Evolutionary conservation across 2,113 vertebrate genomes (phyloP).

Genomic region (Rhombomys opimus): DNA sequence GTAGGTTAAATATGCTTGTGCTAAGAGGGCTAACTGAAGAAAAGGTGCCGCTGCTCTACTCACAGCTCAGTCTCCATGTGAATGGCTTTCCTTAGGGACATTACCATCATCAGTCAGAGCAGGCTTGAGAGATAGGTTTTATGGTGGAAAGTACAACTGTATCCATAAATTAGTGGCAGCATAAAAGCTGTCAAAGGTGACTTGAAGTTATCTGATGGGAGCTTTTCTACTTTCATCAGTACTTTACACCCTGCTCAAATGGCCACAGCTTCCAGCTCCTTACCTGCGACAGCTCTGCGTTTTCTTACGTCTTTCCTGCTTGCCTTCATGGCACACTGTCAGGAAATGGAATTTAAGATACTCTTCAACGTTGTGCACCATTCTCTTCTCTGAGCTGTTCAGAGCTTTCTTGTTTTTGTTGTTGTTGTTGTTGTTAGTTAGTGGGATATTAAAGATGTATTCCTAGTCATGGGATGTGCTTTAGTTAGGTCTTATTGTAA

Average conservation of each 20-base stretch:
- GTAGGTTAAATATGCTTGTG: background rate
- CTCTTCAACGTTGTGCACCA: background rate
- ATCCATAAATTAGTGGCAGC: background rate
- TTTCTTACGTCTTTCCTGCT: background rate
- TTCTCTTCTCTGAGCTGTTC: background rate
- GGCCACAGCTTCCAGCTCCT: background rate
- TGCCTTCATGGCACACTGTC: background rate
- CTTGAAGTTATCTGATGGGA: background rate
- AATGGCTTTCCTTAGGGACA: no score
- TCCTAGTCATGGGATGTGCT: background rate
- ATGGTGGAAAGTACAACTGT: no score
- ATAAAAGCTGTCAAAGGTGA: background rate
- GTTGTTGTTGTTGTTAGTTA: background rate
- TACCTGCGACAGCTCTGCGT: background rate
- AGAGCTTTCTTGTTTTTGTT: conserved; percentile 16
- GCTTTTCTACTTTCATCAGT: background rate
- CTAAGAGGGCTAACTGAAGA: background rate
- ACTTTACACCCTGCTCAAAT: background rate
- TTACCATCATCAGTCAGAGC: no score
- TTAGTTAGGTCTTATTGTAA: no score
- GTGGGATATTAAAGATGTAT: conserved; percentile 3
- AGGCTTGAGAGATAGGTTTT: no score
- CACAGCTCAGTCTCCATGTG: no score
- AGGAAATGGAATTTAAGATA: background rate
- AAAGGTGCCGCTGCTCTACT: no score